Conservation (phyloP, 2,797 vertebrate genomes). For the Lophius americanus region DNA sequence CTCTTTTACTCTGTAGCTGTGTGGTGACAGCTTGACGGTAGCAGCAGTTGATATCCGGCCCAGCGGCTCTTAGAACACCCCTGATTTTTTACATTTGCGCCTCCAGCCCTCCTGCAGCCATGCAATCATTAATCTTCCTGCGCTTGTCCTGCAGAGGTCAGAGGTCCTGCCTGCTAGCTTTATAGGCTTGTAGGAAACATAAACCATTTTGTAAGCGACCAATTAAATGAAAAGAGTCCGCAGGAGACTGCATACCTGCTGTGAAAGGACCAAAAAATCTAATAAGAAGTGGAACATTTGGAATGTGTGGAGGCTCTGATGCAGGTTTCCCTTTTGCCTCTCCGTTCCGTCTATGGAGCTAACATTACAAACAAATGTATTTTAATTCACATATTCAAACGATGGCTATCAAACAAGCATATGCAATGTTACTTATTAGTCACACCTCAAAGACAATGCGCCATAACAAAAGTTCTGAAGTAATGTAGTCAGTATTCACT, state of each 20-base stretch:
- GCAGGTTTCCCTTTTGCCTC: constrained; percentile 42
- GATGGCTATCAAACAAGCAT: too few relatives aligned
- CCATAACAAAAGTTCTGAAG: too few relatives aligned
- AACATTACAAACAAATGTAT: too few relatives aligned
- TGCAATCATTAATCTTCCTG: constrained; percentile 11
- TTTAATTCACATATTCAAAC: too few relatives aligned
- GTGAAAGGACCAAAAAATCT: constrained; percentile 65
- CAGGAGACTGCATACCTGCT: constrained; percentile 69
- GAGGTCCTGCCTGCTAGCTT: constrained; percentile 54
- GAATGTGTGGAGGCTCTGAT: constrained; percentile 36
- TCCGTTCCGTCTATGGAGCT: not conserved
- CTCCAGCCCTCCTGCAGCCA: constrained; percentile 11
- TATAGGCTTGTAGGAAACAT: constrained; percentile 65
- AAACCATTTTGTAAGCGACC: constrained; percentile 69
- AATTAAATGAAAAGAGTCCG: constrained; percentile 70
- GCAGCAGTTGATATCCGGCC: not conserved
- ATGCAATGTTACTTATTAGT: too few relatives aligned
- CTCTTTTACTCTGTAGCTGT: constrained; percentile 10
- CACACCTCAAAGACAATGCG: too few relatives aligned
- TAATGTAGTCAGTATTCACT: too few relatives aligned
- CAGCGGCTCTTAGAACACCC: not conserved
- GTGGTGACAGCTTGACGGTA: not conserved
- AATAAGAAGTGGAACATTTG: constrained; percentile 31
- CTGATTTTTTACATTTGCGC: not conserved
- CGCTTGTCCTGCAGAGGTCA: constrained; percentile 27